Base-by-base conservation (phyloP, 2,797 vertebrate genomes). In the Lepus townsendii region DNA sequence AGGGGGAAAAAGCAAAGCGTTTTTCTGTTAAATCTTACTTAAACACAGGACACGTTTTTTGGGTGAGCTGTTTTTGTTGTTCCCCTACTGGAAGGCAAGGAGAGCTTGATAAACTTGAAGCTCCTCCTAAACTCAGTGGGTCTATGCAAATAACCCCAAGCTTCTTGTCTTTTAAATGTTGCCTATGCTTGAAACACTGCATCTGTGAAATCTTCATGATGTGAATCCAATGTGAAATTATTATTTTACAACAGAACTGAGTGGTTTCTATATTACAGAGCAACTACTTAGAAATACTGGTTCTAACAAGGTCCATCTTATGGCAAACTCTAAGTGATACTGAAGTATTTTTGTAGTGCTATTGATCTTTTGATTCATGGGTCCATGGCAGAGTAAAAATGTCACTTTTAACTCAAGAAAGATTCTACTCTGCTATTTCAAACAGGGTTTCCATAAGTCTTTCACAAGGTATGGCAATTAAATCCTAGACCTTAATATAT, bases 161-260 rank as follows among this genome's bases (percentile, higher is more conserved):
- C 32, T 2, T 47, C 10, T 79, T 95, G 80, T 80, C 38, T 84
- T 73, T 54, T n/a, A 73, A 95, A 75, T 20, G 16, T 69, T 85
- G 4, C 7, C 24, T 86, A n/a, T 12, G 57, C 7, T 11, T 30
- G 52, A 84, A 60, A 32, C 8, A 2, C 7, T 89, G 35, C 22
- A 14, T 91, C 86, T 91, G 42, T 89, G 38, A 93, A 95, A 83
- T 76, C 14, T 89, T 86, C 42, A 65, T 16, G 3, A 63, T 91
- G 35, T 66, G 90, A 35, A 52, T 91, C 54, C 54, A 57, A 57
- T 5, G 54, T 20, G 54, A 57, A 57, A 57, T 57, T 7, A 57
- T 16, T 57, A 57, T 20, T 57, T 5, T 57, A 57, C 17, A 16
- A 57, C 19, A 20, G 17, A 57, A 57, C 13, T 20, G 19, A 57